Base-by-base conservation (phyloP, 2,888 invertebrate genomes). In the Hydroisotoma schaefferi region DNA sequence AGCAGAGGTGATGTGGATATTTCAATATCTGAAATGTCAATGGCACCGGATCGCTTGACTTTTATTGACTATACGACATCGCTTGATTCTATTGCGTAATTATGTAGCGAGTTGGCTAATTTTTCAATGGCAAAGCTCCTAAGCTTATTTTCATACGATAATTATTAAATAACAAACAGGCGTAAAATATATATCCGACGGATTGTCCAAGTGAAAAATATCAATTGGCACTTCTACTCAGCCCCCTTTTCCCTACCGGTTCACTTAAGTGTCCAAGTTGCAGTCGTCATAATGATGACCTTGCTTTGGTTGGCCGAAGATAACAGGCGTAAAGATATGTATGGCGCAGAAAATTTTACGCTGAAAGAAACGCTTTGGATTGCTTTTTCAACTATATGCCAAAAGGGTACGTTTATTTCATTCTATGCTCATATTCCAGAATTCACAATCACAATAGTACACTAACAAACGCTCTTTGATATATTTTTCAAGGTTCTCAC, bases 211-310 rank as follows among this genome's bases (percentile, higher is more conserved):
- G 29, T 33, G 12, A 54, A 44, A 26, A 29, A 51, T 22, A 58
- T 65, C 20, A 53, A 61, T 15, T 65, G 61, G 65, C 37, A n/a
- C 1, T 65, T 65, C 28, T 65, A 51, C 51, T 33, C 38, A 3
- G 54, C 28, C 23, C 64, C 64, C 18, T 64, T 64, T 28, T 44
- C 55, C 2, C 51, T 47, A 15, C 3, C 29, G 15, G 40, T 64
- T 0, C 55, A 52, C 27, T n/a, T 53, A 20, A 46, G 46, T 18
- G 52, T 60, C 6, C 27, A 38, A 8, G 2, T 51, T 44, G 40
- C 40, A 18, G 15, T 27, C 22, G 5, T 8, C 8, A 23, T 8
- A 6, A 47, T 47, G 47, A 12, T 20, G 10, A 8, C n/a, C 6
- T 10, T 47, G 8, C n/a, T 47, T 6, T 23, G 25, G 23, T 4